Evolutionary conservation across 2,113 vertebrate species (phyloP).

Genomic region (Plecotus auritus): DNA sequence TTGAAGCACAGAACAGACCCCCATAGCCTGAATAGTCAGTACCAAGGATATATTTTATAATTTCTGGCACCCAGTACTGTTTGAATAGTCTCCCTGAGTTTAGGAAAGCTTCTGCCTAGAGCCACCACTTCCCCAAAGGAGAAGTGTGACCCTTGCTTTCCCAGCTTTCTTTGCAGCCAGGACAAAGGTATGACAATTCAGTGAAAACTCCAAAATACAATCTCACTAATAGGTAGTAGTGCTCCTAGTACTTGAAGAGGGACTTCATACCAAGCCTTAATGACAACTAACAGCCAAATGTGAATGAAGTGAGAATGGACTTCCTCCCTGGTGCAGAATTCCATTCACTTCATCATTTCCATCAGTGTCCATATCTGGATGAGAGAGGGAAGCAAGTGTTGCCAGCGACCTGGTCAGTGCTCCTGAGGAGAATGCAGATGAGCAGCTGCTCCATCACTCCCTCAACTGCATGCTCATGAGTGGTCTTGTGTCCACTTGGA

Average conservation of each 20-base stretch:
- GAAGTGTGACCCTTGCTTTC: not conserved
- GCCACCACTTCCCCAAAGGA: fast-evolving
- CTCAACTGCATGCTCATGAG: not conserved
- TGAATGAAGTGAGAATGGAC: not conserved
- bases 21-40: not conserved
- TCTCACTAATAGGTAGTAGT: not conserved
- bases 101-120: not conserved
- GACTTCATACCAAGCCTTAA: conserved; percentile 13
- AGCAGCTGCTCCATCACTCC: not conserved
- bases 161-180: not conserved
- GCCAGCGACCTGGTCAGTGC: not conserved
- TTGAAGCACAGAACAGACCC: not conserved
- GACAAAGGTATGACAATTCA: not conserved
- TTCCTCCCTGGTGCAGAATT: not conserved
- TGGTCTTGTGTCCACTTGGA: too few species aligned
- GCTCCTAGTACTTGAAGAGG: not conserved
- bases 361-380: not conserved
- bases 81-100: not conserved
- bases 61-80: not conserved
- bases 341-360: not conserved
- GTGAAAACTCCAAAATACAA: not conserved
- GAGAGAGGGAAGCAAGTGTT: not conserved
- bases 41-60: not conserved
- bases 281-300: conserved; percentile 17
- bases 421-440: not conserved